phyloP scores from a whole-genome alignment of 2,797 vertebrate genomes.

The Sebastes baramenuke region DNA sequence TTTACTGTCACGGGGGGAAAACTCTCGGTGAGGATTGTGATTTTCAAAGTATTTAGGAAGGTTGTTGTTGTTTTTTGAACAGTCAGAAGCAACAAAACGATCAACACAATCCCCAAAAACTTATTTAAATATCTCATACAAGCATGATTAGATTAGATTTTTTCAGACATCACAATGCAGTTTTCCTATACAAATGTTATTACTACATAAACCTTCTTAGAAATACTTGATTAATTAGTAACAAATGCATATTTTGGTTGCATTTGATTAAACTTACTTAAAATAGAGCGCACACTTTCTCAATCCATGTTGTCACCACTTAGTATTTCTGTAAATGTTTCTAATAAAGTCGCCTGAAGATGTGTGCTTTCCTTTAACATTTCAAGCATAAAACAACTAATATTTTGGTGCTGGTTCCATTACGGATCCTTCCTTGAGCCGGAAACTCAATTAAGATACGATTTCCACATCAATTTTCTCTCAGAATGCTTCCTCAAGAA shows the following conservation, averaged over 20 bases:
- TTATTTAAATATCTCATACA: too few species aligned
- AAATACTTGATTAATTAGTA: background rate
- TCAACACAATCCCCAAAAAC: background rate
- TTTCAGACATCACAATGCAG: background rate
- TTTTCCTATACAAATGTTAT: background rate
- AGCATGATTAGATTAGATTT: background rate
- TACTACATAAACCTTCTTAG: background rate
- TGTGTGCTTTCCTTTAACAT: slow-evolving; percentile 32
- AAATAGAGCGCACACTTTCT: background rate
- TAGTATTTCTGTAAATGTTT: slow-evolving; percentile 18
- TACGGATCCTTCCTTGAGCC: slow-evolving; percentile 57
- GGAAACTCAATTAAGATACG: slow-evolving; percentile 74
- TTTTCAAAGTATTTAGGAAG: slow-evolving; percentile 12
- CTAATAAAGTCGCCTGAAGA: slow-evolving; percentile 31
- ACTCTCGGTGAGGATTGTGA: background rate
- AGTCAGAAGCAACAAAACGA: background rate
- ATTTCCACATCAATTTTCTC: slow-evolving; percentile 75
- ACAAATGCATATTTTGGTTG: background rate
- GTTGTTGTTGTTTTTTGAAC: background rate
- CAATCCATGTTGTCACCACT: background rate
- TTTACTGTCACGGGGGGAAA: slow-evolving; percentile 13
- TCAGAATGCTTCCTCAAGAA: slow-evolving; percentile 63
- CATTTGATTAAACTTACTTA: background rate
- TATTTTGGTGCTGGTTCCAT: slow-evolving; percentile 42
- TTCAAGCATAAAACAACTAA: slow-evolving; percentile 51